Conservation (phyloP, 2,888 invertebrate species). For the Amphipyra berbera region DNA sequence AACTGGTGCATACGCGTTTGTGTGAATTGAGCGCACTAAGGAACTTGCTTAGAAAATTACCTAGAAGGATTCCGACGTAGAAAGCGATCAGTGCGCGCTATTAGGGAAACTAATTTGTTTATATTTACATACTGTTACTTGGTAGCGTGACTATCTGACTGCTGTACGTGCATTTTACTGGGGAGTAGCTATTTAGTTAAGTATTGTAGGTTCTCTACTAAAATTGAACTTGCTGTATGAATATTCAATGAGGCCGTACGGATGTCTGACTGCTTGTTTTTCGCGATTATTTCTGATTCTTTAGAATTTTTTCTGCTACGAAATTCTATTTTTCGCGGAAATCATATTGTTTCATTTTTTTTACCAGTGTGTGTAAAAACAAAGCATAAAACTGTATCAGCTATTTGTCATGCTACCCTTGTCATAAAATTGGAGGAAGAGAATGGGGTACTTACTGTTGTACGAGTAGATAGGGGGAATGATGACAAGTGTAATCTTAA, state of each 20-base stretch:
- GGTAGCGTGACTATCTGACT: slow-evolving; percentile 57
- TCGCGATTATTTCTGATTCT: slow-evolving; percentile 21
- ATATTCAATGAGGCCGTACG: slow-evolving; percentile 46
- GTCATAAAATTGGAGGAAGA: too few relatives aligned
- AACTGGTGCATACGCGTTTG: slow-evolving; percentile 12
- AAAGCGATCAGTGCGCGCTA: slow-evolving; percentile 59
- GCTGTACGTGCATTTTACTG: slow-evolving; percentile 44
- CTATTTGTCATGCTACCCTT: too few relatives aligned
- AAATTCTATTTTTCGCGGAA: too few relatives aligned
- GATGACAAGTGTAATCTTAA: too few relatives aligned
- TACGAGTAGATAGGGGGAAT: too few relatives aligned
- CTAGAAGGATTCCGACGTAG: slow-evolving; percentile 35
- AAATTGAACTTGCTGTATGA: slow-evolving; percentile 48
- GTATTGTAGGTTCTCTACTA: slow-evolving; percentile 41
- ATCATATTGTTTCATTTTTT: too few relatives aligned
- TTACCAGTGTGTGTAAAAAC: too few relatives aligned
- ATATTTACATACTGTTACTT: slow-evolving; percentile 61
- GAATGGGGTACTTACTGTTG: too few relatives aligned
- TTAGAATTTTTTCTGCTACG: slow-evolving; percentile 7
- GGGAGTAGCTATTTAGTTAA: slow-evolving; percentile 51
- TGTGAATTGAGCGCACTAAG: slow-evolving; percentile 10
- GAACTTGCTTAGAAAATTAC: slow-evolving; percentile 52
- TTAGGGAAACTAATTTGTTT: slow-evolving; percentile 66
- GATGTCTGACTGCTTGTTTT: slow-evolving; percentile 34
- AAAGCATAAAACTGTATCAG: not conserved